These are phyloP conservation scores for Nymphicus hollandicus DNA, from an alignment of 2,113 vertebrate genomes.

Conservation along the genomic window DNA sequence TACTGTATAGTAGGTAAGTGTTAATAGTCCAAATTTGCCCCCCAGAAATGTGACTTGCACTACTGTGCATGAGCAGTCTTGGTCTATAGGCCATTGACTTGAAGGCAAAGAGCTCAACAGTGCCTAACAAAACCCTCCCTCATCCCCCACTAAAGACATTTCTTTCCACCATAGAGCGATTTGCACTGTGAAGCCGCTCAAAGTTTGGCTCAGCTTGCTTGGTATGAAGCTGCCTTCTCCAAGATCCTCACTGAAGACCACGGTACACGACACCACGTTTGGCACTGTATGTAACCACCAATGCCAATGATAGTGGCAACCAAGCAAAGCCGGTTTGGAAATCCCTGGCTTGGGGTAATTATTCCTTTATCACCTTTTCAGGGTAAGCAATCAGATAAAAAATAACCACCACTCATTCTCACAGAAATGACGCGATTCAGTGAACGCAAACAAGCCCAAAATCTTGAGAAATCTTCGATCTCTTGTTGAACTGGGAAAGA, in stretches of 20 bases:
- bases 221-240: neutral
- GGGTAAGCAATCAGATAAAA: neutral
- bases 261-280: rapidly evolving
- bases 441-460: neutral
- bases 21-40: neutral
- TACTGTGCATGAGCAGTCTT: neutral
- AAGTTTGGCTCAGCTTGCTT: neutral
- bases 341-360: neutral
- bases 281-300: rapidly evolving
- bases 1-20: neutral
- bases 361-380: neutral
- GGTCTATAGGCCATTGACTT: neutral
- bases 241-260: neutral
- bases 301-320: neutral
- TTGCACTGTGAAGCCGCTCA: neutral
- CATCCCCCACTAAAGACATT: neutral
- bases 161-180: neutral
- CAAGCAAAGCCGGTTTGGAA: neutral
- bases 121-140: neutral
- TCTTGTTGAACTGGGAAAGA: slow-evolving; percentile 29
- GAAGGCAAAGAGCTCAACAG: neutral
- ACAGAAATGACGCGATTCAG: neutral
- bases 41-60: neutral
- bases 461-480: neutral
- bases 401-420: neutral